Base-by-base conservation (phyloP, 2,888 invertebrate genomes). In the Papilio demoleus region DNA sequence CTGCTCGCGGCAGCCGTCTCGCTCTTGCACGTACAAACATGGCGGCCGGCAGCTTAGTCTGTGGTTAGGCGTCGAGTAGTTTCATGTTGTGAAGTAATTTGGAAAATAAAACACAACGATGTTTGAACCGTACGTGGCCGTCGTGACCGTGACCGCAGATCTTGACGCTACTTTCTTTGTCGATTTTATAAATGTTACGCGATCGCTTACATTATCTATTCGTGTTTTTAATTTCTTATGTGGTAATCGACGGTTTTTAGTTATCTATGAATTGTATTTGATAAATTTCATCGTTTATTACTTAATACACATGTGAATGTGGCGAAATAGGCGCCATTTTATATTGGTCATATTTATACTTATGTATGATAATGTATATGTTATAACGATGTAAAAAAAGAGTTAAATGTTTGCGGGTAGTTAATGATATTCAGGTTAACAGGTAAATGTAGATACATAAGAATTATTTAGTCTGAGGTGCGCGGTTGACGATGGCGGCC, bases 91-190 rank as follows among this genome's bases (percentile, higher is more conserved):
- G 82, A 82, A 88, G 88, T 87, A 86, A 89, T 91, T 89, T 88
- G 81, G 83, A 87, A 84, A 88, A 88, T 88, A 90, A 89, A 88
- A 89, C 85, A 82, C 81, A 40, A 47, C 83, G 84, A 88, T 87
- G 86, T 84, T n/a, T 85, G 82, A 82, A 80, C 81, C 83, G 85
- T 84, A 86, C 84, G 86, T 74, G 71, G 71, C 74, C 73, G 68
- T 73, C 73, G 78, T 89, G 90, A 87, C 90, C 90, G 84, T 91
- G 90, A 91, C 90, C 90, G 87, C 84, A 84, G 84, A 84, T 84
- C 81, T 84, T 76, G 82, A 77, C 78, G 81, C 82, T 84, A 85
- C 87, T 88, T 87, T 88, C 87, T 86, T 87, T 87, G 85, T 86
- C 79, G 80, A 77, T 70, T 47, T 67, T 58, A 47, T 42, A 12